phyloP scores from a whole-genome alignment of 2,113 vertebrate genomes.

The Campylomormyrus tamandua region DNA sequence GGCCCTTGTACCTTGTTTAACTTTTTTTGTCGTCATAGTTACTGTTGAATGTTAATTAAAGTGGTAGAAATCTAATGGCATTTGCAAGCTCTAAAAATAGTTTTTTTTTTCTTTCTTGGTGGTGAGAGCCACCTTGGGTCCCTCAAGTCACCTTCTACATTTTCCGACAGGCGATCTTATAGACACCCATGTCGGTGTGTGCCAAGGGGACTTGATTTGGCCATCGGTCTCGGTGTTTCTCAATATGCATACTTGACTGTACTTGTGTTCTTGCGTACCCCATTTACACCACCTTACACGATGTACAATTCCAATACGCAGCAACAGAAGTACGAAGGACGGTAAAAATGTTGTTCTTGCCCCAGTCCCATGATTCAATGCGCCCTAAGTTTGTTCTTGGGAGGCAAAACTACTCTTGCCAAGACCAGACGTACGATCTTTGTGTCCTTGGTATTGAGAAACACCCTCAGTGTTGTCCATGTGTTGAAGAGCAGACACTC shows the following conservation, averaged over 20 bases:
- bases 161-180: background rate
- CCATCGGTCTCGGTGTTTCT: background rate
- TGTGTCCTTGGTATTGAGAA: background rate
- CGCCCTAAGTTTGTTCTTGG: background rate
- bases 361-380: background rate
- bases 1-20: slow-evolving; percentile 2
- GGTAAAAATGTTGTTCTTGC: background rate
- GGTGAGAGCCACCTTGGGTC: background rate
- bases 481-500: background rate
- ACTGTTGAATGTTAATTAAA: slow-evolving; percentile 9
- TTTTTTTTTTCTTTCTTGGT: background rate
- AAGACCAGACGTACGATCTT: background rate
- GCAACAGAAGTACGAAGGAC: background rate
- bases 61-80: background rate
- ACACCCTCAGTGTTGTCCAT: background rate
- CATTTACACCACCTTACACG: background rate
- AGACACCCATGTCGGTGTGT: background rate
- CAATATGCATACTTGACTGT: background rate
- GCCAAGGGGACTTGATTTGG: background rate
- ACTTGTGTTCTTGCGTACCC: background rate
- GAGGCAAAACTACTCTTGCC: background rate
- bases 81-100: slow-evolving; percentile 1
- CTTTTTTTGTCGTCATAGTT: background rate
- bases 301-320: background rate
- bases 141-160: background rate